Evolutionary conservation across 2,113 vertebrate species (phyloP).

Genomic region (Nipponia nippon): DNA sequence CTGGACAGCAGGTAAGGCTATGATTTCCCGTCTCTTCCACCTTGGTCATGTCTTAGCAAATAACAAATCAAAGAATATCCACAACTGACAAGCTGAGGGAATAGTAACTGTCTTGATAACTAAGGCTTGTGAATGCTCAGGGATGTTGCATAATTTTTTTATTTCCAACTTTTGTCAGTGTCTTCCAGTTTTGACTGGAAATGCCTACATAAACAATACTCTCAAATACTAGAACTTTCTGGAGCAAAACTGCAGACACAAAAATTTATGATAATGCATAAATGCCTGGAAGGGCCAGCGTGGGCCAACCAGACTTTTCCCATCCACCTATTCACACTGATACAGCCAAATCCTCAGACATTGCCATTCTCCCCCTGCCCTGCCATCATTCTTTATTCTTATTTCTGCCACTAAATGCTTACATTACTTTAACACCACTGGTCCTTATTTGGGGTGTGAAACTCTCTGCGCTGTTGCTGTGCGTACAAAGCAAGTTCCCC

Average conservation of each 20-base stretch:
- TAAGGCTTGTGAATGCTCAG: background rate
- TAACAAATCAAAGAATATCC: background rate
- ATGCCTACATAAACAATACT: background rate
- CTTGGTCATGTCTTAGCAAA: background rate
- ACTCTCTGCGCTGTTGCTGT: background rate
- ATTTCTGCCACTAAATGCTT: background rate
- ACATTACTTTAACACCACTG: background rate
- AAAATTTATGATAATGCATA: background rate
- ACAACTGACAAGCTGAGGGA: background rate
- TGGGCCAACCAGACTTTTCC: background rate
- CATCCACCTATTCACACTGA: background rate
- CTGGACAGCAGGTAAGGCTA: conserved; percentile 78
- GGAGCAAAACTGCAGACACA: background rate
- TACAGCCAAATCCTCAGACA: background rate
- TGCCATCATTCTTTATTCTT: background rate
- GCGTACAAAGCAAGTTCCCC: background rate
- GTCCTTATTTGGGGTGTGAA: background rate
- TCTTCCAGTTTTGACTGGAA: background rate
- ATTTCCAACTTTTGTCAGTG: background rate
- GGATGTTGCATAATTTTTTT: background rate
- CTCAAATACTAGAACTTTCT: background rate
- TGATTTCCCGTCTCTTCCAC: background rate
- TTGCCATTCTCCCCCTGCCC: background rate
- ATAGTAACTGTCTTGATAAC: too few species aligned
- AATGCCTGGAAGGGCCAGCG: background rate